A percentile compares a stretch with the other conserved stretches of the same genome.
These are phyloP conservation scores for Gryllus bimaculatus DNA, from an alignment of 1,140 invertebrate species.

Conservation along the genomic window DNA sequence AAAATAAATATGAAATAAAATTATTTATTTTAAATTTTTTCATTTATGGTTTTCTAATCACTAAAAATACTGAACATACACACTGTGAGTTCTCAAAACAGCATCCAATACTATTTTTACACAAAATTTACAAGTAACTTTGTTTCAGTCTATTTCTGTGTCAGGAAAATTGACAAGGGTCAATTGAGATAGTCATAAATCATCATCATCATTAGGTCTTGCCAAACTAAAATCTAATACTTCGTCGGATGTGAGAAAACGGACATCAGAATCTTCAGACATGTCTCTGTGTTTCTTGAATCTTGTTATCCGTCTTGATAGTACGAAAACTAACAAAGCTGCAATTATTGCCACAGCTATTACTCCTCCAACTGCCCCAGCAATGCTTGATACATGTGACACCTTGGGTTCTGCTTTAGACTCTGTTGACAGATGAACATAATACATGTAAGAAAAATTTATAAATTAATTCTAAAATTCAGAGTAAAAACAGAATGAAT, in stretches of 20 bases:
- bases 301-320: constrained; percentile 31
- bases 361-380: not conserved
- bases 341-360: constrained; percentile 12
- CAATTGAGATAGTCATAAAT: not conserved
- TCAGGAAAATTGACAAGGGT: too few relatives aligned
- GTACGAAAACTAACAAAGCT: constrained; percentile 26
- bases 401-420: not conserved
- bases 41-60: too few relatives aligned
- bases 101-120: too few relatives aligned
- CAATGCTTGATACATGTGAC: not conserved
- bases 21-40: too few relatives aligned
- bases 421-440: not conserved
- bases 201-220: constrained; percentile 27
- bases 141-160: too few relatives aligned
- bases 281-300: constrained; percentile 31
- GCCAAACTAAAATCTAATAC: constrained; percentile 43
- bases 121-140: too few relatives aligned
- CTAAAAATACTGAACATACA: too few relatives aligned
- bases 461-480: too few relatives aligned
- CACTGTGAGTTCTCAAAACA: too few relatives aligned
- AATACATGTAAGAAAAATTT: not conserved
- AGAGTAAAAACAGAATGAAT: too few relatives aligned
- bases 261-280: constrained; percentile 43
- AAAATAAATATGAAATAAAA: too few relatives aligned
- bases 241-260: constrained; percentile 45